These are phyloP conservation scores for Chromis chromis DNA, from an alignment of 2,797 vertebrate genomes.

Conservation along the genomic window DNA sequence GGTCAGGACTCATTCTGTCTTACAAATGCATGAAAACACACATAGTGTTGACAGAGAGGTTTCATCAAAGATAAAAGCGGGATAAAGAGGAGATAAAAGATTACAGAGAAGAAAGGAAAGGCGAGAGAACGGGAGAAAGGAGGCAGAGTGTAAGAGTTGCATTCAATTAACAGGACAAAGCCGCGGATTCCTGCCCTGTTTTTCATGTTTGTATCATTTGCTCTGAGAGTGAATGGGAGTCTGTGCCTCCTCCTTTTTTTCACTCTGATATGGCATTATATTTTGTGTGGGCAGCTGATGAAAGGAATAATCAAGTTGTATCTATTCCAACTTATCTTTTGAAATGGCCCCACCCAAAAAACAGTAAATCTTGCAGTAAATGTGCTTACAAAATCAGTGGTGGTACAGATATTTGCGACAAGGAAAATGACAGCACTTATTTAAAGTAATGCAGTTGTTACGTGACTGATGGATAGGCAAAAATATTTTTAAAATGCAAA, in stretches of 20 bases:
- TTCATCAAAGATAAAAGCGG: conserved; percentile 77
- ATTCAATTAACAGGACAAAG: conserved; percentile 45
- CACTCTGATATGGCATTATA: neutral
- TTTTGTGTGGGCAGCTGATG: neutral
- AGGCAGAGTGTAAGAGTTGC: conserved; percentile 24
- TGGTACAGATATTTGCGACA: neutral
- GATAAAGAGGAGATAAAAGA: conserved; percentile 51
- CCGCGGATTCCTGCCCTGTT: conserved; percentile 70
- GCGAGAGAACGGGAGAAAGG: conserved; percentile 17
- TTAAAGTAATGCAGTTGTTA: neutral
- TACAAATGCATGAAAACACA: conserved; percentile 47
- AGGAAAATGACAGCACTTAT: neutral
- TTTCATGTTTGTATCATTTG: conserved; percentile 59
- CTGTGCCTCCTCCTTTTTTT: neutral
- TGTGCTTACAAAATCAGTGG: neutral
- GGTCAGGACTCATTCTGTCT: conserved; percentile 41
- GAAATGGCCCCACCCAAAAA: neutral
- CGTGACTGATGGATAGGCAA: neutral
- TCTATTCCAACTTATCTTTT: neutral
- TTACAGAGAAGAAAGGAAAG: conserved; percentile 32
- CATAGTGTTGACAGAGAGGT: conserved; percentile 52
- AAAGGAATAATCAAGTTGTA: neutral
- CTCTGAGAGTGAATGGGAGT: conserved; percentile 56
- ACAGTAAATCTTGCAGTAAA: neutral
- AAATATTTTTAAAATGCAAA: neutral